Evolutionary conservation across 2,113 vertebrate genomes (phyloP), one percentile per base, ranked within the genome.

Genomic region (Myiagra hebetior): DNA sequence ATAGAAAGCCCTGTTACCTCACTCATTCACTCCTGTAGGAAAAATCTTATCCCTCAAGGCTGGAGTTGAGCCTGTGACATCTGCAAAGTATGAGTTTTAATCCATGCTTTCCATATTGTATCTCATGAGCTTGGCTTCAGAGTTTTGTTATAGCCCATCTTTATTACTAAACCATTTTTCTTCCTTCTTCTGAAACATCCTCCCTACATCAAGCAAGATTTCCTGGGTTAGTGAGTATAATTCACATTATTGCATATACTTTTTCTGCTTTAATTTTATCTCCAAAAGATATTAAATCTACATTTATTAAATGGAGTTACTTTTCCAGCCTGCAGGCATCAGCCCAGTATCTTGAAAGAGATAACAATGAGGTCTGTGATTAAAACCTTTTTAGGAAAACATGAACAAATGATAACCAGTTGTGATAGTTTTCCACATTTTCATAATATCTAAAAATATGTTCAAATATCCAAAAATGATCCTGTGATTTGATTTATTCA

Each of bases 401-500:
- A 98, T 9, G 93, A 98, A 97, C 91, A 98, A 98, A 98, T 98
- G 97, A 98, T 98, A 98, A 98, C 97, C 98, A 98, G 97, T 98
- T 98, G 97, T 97, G 97, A 98, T 97, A 97, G 93, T 97, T 97
- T 96, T 98, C 97, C 97, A 98, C 92, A 96, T 98, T 98, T 98
- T 98, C 97, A 98, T 91, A 98, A 96, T 97, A 97, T 96, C 98
- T 98, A 98, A 98, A 98, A 98, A 98, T 98, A 98, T 87, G 94
- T 97, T 97, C 91, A 96, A 97, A 98, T 98, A 98, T 97, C 97
- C 94, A 98, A 97, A 98, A 98, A 98, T 98, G 97, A 98, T 98
- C 95, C 97, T 97, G 93, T 96, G 96, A 98, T 98, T 98, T 98
- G 98, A 98, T 98, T 98, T 98, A 98, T 98, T 98, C 97, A 97